Conservation (phyloP, 1,140 invertebrate genomes). For the Acyrthosiphon pisum region DNA sequence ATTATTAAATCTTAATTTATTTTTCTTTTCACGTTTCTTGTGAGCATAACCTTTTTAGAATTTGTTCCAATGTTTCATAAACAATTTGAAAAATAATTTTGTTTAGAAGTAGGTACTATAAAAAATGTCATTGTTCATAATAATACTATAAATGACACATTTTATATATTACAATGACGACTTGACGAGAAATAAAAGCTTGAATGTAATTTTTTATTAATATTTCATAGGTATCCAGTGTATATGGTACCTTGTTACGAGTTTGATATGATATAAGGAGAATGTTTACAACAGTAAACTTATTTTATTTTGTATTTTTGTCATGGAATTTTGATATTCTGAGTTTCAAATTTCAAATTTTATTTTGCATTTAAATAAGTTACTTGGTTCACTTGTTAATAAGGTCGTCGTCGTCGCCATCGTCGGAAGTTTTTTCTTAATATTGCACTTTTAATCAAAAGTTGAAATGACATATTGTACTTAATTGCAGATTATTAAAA, state of each 20-base stretch:
- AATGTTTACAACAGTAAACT: background rate
- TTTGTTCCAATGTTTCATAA: no score
- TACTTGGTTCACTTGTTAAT: background rate
- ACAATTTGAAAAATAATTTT: no score
- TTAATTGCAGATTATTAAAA: background rate
- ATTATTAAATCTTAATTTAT: no score
- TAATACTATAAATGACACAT: background rate
- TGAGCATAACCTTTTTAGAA: no score
- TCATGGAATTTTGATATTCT: background rate
- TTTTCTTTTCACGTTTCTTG: no score
- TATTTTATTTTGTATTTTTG: background rate
- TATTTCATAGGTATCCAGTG: background rate
- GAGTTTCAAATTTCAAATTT: background rate
- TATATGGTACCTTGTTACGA: background rate
- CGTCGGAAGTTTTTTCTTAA: background rate
- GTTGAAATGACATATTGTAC: background rate
- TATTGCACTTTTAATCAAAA: background rate
- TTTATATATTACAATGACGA: background rate
- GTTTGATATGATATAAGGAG: background rate
- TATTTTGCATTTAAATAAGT: background rate
- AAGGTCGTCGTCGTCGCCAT: rapidly evolving
- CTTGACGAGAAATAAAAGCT: background rate
- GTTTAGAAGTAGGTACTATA: no score
- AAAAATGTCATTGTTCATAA: background rate
- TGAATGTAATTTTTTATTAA: background rate